Conservation (phyloP, 2,113 vertebrate species). For the Eleginops maclovinus region DNA sequence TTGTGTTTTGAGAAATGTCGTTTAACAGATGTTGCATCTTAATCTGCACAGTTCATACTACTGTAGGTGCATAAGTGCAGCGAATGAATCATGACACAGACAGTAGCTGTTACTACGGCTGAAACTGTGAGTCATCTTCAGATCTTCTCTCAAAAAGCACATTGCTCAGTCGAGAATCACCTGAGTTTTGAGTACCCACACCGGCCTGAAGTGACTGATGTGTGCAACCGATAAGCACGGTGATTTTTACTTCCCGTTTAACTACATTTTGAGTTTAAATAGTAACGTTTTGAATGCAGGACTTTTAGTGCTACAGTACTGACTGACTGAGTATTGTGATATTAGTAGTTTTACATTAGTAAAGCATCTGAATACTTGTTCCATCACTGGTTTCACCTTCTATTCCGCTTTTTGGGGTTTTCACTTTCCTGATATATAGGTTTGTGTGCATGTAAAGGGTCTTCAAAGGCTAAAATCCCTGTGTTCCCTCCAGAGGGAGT, state of each 20-base stretch:
- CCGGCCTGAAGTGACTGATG: too few relatives aligned
- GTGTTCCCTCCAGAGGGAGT: too few relatives aligned
- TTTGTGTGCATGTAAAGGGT: too few relatives aligned
- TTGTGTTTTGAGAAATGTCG: not conserved
- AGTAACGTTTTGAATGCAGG: not conserved
- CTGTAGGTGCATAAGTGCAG: not conserved
- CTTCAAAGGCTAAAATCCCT: too few relatives aligned
- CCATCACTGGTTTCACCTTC: too few relatives aligned
- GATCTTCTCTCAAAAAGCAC: not conserved
- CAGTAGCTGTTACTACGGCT: constrained; percentile 26
- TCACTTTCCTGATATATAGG: too few relatives aligned
- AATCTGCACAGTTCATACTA: not conserved
- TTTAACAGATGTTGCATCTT: not conserved
- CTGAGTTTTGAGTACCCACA: not conserved
- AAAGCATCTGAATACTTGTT: not conserved
- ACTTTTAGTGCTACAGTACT: not conserved
- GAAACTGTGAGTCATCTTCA: constrained; percentile 23
- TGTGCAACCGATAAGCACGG: too few relatives aligned
- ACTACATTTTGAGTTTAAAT: too few relatives aligned
- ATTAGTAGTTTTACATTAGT: too few relatives aligned
- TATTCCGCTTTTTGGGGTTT: too few relatives aligned
- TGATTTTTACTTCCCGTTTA: too few relatives aligned
- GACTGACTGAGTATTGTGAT: too few relatives aligned
- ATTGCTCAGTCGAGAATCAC: not conserved
- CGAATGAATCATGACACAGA: constrained; percentile 2